Evolutionary conservation across 2,888 invertebrate genomes (phyloP).

Genomic region (Andricus curvator): DNA sequence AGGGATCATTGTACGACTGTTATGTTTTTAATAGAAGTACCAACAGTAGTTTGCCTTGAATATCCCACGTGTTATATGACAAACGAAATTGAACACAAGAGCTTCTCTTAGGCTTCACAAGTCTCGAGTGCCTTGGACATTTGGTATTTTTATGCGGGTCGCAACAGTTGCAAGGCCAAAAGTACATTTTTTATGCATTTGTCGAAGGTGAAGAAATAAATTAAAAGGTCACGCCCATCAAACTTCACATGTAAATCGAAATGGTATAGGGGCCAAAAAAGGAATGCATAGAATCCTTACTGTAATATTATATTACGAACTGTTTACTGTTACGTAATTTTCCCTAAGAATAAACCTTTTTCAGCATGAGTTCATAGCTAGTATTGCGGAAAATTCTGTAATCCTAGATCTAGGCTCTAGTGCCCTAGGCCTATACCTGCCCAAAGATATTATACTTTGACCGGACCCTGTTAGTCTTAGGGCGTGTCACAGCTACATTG

Average conservation of each 20-base stretch:
- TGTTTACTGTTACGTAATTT: no score
- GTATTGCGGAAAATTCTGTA: no score
- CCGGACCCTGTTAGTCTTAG: no score
- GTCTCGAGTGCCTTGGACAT: slow-evolving; percentile 23
- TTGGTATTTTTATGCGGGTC: slow-evolving; percentile 10
- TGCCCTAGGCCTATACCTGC: no score
- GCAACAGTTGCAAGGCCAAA: slow-evolving; percentile 20
- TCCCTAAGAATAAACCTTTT: no score
- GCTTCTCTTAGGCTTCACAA: background rate
- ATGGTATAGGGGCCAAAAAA: no score
- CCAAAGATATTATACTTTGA: no score
- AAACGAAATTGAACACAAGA: background rate
- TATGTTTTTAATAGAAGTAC: background rate
- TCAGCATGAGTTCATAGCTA: no score
- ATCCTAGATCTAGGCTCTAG: no score
- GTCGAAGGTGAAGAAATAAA: background rate
- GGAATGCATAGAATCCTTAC: no score
- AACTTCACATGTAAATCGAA: background rate
- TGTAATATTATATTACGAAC: no score
- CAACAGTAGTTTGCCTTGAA: background rate
- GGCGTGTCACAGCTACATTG: no score
- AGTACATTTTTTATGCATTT: background rate
- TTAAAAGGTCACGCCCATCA: background rate
- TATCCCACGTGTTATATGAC: background rate
- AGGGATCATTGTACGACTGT: background rate